Evolutionary conservation across 2,113 vertebrate species (phyloP).

Genomic region (Elanoides forficatus): DNA sequence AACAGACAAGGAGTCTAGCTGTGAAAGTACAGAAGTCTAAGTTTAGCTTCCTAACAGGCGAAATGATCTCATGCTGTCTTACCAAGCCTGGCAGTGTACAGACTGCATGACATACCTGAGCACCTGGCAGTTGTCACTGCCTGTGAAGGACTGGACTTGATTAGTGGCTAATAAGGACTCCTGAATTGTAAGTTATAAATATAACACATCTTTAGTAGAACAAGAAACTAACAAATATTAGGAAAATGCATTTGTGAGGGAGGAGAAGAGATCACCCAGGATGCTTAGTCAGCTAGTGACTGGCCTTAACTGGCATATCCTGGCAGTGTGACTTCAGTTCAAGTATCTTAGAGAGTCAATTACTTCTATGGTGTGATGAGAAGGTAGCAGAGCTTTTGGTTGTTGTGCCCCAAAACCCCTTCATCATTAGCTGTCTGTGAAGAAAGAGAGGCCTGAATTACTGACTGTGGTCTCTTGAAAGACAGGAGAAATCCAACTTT

Average conservation of each 20-base stretch:
- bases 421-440: not conserved
- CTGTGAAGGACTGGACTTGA: not conserved
- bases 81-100: not conserved
- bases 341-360: not conserved
- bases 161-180: not conserved
- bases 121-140: not conserved
- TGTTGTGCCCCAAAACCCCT: not conserved
- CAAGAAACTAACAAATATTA: not conserved
- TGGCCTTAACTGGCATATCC: not conserved
- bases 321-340: not conserved
- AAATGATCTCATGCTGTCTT: constrained; percentile 4
- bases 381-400: not conserved
- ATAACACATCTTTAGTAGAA: not conserved
- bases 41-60: not conserved
- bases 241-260: not conserved
- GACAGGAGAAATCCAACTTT: not conserved
- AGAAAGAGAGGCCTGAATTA: not conserved
- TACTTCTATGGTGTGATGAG: not conserved
- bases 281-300: not conserved
- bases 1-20: constrained; percentile 2
- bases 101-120: not conserved
- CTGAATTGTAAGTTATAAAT: not conserved
- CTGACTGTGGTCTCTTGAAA: not conserved
- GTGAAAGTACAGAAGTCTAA: not conserved
- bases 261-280: not conserved